A percentile compares a stretch with the other conserved stretches of the same genome.
These are phyloP conservation scores for Anthoscopus minutus DNA, from an alignment of 2,113 vertebrate species.

Conservation along the genomic window DNA sequence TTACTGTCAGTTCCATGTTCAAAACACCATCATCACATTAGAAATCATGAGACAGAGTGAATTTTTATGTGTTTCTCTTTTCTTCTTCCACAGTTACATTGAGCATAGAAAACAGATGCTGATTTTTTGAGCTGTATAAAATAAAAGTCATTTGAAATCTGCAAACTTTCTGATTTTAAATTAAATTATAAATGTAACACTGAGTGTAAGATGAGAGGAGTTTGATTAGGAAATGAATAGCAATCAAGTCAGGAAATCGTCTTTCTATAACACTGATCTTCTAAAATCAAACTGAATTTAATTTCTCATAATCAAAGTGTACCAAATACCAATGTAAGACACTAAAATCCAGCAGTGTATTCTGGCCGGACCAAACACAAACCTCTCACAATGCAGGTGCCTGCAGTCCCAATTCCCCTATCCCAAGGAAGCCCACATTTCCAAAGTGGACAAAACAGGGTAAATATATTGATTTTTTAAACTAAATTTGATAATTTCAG, in stretches of 20 bases:
- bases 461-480: not conserved
- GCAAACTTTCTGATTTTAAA: not conserved
- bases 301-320: not conserved
- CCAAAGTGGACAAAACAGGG: not conserved
- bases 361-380: conserved; percentile 82
- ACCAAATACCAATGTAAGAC: conserved; percentile 67
- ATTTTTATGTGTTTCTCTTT: conserved; percentile 30
- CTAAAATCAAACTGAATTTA: not conserved
- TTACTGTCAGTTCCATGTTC: conserved; percentile 74
- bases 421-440: conserved; percentile 15
- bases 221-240: not conserved
- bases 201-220: not conserved
- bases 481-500: not conserved
- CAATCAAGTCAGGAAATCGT: not conserved
- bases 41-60: conserved; percentile 47
- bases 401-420: conserved; percentile 62
- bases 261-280: not conserved
- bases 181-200: not conserved
- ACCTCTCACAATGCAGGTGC: conserved; percentile 72
- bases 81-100: conserved; percentile 37
- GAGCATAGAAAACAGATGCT: conserved; percentile 34
- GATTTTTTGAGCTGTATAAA: conserved; percentile 28
- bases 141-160: conserved; percentile 2
- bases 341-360: conserved; percentile 80
- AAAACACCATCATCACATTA: conserved; percentile 69